Evolutionary conservation across 2,797 vertebrate genomes (phyloP), one percentile per base, ranked within the genome.

Genomic region (Astyanax mexicanus): DNA sequence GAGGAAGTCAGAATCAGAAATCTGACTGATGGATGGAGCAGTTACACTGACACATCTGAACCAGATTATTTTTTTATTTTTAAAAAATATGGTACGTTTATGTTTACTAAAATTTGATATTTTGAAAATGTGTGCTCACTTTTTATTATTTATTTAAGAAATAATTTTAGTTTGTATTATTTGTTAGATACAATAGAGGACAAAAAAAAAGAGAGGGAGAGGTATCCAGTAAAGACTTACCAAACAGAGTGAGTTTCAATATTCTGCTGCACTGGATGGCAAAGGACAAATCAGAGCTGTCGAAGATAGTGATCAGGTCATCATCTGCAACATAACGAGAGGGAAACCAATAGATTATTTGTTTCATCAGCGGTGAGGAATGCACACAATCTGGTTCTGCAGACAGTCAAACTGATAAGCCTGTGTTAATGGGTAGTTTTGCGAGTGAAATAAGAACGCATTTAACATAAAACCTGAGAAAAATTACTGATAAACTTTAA

Each of bases 201-300:
- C 47, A 62, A n/a, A 25, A 21, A 38, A n/a, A n/a, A n/a, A n/a
- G n/a, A n/a, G n/a, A n/a, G n/a, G n/a, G n/a, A n/a, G n/a, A n/a
- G n/a, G n/a, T 85, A 96, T 62, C 15, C 4, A 27, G 17, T 15
- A 25, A 57, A 15, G 52, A 77, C 75, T 96, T 93, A 99, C 98
- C 98, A 92, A 99, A 99, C 82, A 99, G 92, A 55, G 98, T 99
- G 85, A 99, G 91, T 85, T 99, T 99, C 85, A 99, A 94, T 95
- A 99, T 99, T 89, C 98, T 98, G 94, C 98, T 99, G 93, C 98
- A 99, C 0, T 99, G 98, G 92, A 98, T 99, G 74, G 98, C 98
- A 83, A 99, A 99, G 80, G 97, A 99, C 85, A 99, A 95, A 89
- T 99, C 98, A 72, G 98, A 99, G 88, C 98, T 99, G 94, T 99